Percentiles rank a stretch among this genome's conserved stretches.
Evolutionary conservation across 2,797 vertebrate genomes (phyloP).

Genomic region (Clarias platycephalus): DNA sequence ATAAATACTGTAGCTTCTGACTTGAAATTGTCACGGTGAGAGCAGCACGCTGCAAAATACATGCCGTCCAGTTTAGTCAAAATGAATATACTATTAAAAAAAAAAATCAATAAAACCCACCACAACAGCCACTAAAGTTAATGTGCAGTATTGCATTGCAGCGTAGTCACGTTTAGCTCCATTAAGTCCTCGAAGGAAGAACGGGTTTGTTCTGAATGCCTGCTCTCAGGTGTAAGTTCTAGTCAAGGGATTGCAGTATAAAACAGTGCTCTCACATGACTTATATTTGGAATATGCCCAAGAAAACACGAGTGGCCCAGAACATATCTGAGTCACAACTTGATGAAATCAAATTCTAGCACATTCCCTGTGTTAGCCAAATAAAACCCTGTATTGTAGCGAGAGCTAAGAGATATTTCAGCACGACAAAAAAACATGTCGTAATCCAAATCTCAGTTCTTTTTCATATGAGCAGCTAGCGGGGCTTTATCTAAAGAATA

Average conservation of each 20-base stretch:
- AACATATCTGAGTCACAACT: slow-evolving; percentile 54
- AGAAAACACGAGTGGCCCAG: slow-evolving; percentile 43
- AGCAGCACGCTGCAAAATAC: slow-evolving; percentile 16
- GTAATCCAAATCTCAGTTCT: neutral
- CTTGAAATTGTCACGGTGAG: slow-evolving; percentile 16
- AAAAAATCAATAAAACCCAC: slow-evolving; percentile 35
- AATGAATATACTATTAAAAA: neutral
- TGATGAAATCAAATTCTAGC: slow-evolving; percentile 53
- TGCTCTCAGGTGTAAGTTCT: slow-evolving; percentile 41
- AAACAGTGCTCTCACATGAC: slow-evolving; percentile 42
- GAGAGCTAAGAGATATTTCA: neutral
- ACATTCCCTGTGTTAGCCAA: slow-evolving; percentile 21
- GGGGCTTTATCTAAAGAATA: neutral
- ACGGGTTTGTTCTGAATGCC: slow-evolving; percentile 46
- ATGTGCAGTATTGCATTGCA: slow-evolving; percentile 49
- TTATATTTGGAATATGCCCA: slow-evolving; percentile 51
- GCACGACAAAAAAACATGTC: slow-evolving; percentile 13
- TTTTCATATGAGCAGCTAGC: slow-evolving; percentile 3
- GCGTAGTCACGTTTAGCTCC: slow-evolving; percentile 30
- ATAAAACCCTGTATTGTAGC: slow-evolving; percentile 34
- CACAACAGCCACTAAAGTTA: slow-evolving; percentile 22
- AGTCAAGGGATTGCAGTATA: slow-evolving; percentile 41
- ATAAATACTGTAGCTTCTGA: slow-evolving; percentile 12
- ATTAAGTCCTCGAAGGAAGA: slow-evolving; percentile 47
- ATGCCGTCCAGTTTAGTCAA: slow-evolving; percentile 8